Percentiles rank a stretch among this genome's conserved stretches.
phyloP scores from a whole-genome alignment of 2,888 invertebrate genomes.

The Gryllus longicercus region DNA sequence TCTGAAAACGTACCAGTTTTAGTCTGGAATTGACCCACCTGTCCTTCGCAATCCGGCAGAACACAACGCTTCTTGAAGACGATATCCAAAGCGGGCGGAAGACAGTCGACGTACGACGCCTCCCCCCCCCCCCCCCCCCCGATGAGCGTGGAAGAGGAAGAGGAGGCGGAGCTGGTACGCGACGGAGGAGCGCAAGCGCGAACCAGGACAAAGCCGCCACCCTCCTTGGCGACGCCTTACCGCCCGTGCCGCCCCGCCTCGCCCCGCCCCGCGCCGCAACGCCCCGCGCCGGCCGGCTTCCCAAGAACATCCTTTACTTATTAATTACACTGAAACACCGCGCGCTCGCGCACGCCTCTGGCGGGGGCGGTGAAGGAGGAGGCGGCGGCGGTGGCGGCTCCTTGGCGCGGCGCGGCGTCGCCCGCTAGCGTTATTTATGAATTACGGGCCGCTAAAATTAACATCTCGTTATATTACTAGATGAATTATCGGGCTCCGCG shows the following conservation, averaged over 20 bases:
- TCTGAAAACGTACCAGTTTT: no score
- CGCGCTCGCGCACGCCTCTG: not conserved
- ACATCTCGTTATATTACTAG: conserved; percentile 29
- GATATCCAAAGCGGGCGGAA: no score
- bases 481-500: conserved; percentile 30
- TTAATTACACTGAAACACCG: conserved; percentile 31
- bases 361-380: not conserved
- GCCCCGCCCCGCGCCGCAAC: no score
- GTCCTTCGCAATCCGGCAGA: no score
- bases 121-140: no score
- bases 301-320: conserved; percentile 27
- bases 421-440: conserved; percentile 29
- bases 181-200: not conserved
- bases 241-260: not conserved
- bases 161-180: no score
- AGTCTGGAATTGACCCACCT: no score
- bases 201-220: conserved; percentile 2
- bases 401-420: not conserved
- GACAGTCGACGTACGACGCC: no score
- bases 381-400: not conserved
- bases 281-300: not conserved
- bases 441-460: conserved; percentile 28
- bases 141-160: no score
- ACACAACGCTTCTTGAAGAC: no score
- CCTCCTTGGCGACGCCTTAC: not conserved